Percentiles rank a stretch among this genome's conserved stretches.
These are phyloP conservation scores for Rhyacichthys aspro DNA, from an alignment of 2,797 vertebrate genomes.

Conservation along the genomic window DNA sequence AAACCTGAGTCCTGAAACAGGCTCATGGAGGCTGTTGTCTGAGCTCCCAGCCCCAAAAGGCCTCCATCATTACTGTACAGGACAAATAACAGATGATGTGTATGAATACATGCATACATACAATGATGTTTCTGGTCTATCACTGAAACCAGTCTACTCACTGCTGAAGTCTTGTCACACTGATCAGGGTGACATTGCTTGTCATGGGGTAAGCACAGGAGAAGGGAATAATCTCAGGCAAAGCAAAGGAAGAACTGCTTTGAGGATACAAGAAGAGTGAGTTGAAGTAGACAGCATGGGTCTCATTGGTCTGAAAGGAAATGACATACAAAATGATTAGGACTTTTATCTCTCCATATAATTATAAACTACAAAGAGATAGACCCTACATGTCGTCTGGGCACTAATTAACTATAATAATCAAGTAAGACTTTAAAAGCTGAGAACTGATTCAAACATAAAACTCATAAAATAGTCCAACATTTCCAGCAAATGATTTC, in stretches of 20 bases:
- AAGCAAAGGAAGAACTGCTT: slow-evolving; percentile 56
- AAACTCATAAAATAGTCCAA: too few species aligned
- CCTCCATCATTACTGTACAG: slow-evolving; percentile 34
- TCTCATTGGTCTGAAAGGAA: slow-evolving; percentile 47
- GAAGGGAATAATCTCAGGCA: slow-evolving; percentile 72
- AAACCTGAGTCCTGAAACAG: slow-evolving; percentile 65
- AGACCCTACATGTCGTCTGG: too few species aligned
- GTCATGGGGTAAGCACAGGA: slow-evolving; percentile 71
- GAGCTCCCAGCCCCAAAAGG: slow-evolving; percentile 40
- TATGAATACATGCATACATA: too few species aligned
- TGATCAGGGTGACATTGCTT: slow-evolving; percentile 59
- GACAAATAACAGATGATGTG: neutral
- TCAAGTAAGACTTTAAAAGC: too few species aligned
- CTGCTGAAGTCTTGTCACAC: slow-evolving; percentile 58
- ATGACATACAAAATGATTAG: neutral
- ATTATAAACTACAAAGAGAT: too few species aligned
- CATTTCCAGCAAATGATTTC: too few species aligned
- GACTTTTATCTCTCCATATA: too few species aligned
- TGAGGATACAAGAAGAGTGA: slow-evolving; percentile 44
- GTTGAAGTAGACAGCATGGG: slow-evolving; percentile 53
- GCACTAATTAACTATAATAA: too few species aligned
- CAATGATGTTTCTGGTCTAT: neutral
- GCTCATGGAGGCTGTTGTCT: slow-evolving; percentile 55
- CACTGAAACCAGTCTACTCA: slow-evolving; percentile 25
- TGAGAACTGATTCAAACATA: too few species aligned